Evolutionary conservation across 2,113 vertebrate genomes (phyloP).

Genomic region (Elephas maximus): DNA sequence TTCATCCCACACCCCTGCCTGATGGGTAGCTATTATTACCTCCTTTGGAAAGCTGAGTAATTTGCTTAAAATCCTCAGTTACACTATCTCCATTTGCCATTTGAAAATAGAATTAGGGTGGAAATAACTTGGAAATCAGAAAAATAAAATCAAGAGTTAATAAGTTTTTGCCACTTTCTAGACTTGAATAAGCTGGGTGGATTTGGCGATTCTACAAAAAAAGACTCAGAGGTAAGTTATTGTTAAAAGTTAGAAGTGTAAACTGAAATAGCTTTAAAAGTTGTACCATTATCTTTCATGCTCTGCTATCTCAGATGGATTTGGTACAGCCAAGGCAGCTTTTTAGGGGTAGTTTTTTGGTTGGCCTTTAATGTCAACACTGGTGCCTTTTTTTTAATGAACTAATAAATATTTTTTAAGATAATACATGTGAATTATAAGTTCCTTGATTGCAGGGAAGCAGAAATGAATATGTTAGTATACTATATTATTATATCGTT

Average conservation of each 20-base stretch:
- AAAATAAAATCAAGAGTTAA: slow-evolving; percentile 57
- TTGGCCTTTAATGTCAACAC: slow-evolving; percentile 36
- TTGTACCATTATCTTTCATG: background rate
- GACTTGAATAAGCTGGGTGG: slow-evolving; percentile 92
- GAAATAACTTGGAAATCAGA: slow-evolving; percentile 47
- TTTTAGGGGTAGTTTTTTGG: background rate
- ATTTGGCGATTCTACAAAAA: slow-evolving; percentile 84
- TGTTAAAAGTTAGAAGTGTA: background rate
- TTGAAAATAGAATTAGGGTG: slow-evolving; percentile 43
- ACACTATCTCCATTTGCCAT: background rate
- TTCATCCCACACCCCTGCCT: background rate
- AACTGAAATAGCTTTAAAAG: background rate
- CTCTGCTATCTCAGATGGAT: background rate
- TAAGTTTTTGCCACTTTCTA: slow-evolving; percentile 81
- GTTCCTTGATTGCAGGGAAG: slow-evolving; percentile 4
- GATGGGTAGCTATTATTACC: no score
- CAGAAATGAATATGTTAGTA: background rate
- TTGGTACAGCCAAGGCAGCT: background rate
- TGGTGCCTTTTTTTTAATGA: background rate
- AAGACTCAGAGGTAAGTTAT: slow-evolving; percentile 88
- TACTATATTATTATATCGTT: background rate
- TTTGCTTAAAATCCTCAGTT: background rate
- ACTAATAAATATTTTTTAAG: background rate
- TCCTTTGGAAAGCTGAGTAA: background rate
- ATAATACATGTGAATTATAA: background rate